phyloP scores from a whole-genome alignment of 2,797 vertebrate species.

The Hipposideros larvatus region DNA sequence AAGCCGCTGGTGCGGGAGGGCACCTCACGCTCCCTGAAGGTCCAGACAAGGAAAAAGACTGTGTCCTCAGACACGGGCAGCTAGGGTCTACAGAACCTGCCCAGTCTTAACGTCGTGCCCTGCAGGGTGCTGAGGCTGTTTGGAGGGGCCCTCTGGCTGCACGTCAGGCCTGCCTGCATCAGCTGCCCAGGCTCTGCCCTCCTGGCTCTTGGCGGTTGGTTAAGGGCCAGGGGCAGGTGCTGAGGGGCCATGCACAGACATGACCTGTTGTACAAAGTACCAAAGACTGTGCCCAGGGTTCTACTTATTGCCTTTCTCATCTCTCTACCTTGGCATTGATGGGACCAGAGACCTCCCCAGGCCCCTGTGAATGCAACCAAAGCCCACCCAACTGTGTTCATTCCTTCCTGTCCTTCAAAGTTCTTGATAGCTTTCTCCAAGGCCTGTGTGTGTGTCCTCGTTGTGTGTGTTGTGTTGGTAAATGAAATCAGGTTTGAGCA shows the following conservation, averaged over 20 bases:
- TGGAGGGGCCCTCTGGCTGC: rapidly evolving
- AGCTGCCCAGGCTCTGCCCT: not conserved
- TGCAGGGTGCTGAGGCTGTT: not conserved
- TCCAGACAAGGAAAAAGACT: not conserved
- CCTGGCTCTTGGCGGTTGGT: not conserved
- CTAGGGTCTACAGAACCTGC: constrained; percentile 50
- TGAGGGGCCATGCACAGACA: not conserved
- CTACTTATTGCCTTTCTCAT: constrained; percentile 76
- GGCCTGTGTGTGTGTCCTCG: constrained; percentile 46
- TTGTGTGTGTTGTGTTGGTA: constrained; percentile 54
- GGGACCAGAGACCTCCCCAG: constrained; percentile 23
- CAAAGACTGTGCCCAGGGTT: not conserved
- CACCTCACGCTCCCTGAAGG: too few relatives aligned
- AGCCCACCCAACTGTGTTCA: not conserved
- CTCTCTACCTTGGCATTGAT: not conserved
- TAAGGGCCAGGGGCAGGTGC: not conserved
- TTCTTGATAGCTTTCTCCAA: constrained; percentile 79
- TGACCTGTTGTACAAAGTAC: not conserved
- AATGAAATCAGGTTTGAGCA: constrained; percentile 70
- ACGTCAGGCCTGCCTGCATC: not conserved
- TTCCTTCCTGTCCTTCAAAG: constrained; percentile 64
- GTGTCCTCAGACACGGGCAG: constrained; percentile 76
- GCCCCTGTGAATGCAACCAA: constrained; percentile 38
- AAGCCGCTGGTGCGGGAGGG: too few relatives aligned
- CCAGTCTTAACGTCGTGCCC: not conserved